Evolutionary conservation across 1,140 invertebrate species (phyloP), one percentile per base, ranked within the genome.

Genomic region (Parasteatoda tepidariorum): DNA sequence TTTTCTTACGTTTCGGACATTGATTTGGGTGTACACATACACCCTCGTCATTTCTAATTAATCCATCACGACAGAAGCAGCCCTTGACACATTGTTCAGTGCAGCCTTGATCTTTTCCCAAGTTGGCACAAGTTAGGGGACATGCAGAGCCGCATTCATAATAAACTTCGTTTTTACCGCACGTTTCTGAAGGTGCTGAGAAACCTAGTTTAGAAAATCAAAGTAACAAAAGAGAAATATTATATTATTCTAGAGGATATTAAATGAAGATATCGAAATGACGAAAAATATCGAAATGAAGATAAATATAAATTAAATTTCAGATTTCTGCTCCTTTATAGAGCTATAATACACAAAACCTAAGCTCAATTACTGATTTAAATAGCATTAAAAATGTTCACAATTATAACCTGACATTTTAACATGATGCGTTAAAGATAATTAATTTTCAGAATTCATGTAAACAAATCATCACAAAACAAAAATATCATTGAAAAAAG

Each of bases 1-100:
- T n/a, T n/a, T n/a, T n/a, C 34, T 54, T 28, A 54, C 24, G 9
- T 30, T 22, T 18, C 11, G 38, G 30, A 28, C 78, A 82, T 0
- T 82, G 6, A 11, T 57, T 18, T n/a, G 34, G 33, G n/a, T 41
- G 11, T 13, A 84, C 73, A 30, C 83, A 84, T 22, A 24, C 24
- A 3, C 73, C 73, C 0, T 68, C 15, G 2, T 76, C 66, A 13
- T 78, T 54, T 26, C 74, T 34, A 26, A 78, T 38, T 30, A 76
- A 34, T 26, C 74, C 83, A 13, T 41, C 22, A 31, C 34, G 62
- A 28, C 83, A 84, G 38, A 84, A 84, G 57, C 83, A 84, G 61
- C 83, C 83, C 5, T n/a, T 1, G 0, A 62, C 74, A 30, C 83
- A 84, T 9, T 59, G 15, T 3, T 62, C n/a, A 13, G 33, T 83